A percentile compares a stretch with the other conserved stretches of the same genome.
phyloP scores from a whole-genome alignment of 2,113 vertebrate species.

The Salminus brasiliensis region DNA sequence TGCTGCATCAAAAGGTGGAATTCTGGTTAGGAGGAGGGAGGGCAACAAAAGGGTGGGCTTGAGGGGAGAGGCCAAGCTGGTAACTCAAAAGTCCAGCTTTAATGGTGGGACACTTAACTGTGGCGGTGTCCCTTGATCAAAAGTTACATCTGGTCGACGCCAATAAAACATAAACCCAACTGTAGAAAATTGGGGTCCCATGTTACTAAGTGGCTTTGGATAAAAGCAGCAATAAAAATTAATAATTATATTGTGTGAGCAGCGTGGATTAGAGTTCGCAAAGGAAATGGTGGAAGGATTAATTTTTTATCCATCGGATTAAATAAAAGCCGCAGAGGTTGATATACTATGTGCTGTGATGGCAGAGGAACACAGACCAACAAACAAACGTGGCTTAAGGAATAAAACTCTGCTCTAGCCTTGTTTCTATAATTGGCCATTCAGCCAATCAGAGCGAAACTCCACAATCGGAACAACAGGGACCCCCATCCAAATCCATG shows the following conservation, averaged over 20 bases:
- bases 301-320: slow-evolving; percentile 59
- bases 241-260: slow-evolving; percentile 60
- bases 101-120: slow-evolving; percentile 63
- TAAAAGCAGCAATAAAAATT: slow-evolving; percentile 73
- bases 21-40: no score
- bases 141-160: slow-evolving; percentile 71
- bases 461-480: slow-evolving; percentile 26
- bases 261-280: slow-evolving; percentile 56
- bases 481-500: slow-evolving; percentile 37
- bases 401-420: slow-evolving; percentile 33
- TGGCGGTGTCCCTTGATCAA: slow-evolving; percentile 70
- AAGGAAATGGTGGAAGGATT: slow-evolving; percentile 47
- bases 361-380: slow-evolving; percentile 50
- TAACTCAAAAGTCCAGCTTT: slow-evolving; percentile 41
- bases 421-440: slow-evolving; percentile 39
- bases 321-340: slow-evolving; percentile 40
- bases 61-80: slow-evolving; percentile 26
- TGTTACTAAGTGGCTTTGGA: slow-evolving; percentile 65
- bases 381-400: slow-evolving; percentile 44
- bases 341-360: slow-evolving; percentile 37
- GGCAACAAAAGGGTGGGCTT: slow-evolving; percentile 21
- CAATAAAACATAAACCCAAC: slow-evolving; percentile 64
- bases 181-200: slow-evolving; percentile 66
- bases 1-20: no score
- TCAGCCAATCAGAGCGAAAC: slow-evolving; percentile 36